Conservation (phyloP, 2,888 invertebrate species). For the Caenorhabditis zanzibari region DNA sequence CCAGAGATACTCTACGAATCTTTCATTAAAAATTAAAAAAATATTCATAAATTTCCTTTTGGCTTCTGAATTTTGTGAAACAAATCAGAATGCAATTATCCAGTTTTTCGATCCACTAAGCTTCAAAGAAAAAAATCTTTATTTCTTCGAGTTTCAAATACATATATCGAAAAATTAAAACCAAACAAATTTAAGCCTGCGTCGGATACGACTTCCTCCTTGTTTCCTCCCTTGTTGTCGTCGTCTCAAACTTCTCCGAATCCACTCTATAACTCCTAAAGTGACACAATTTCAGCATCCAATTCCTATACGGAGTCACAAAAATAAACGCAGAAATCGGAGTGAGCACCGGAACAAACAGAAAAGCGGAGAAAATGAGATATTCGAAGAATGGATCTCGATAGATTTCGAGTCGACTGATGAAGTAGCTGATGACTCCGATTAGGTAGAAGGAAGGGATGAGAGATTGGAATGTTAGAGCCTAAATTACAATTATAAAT, state of each 20-base stretch:
- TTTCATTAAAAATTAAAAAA: too few species aligned
- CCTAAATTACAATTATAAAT: neutral
- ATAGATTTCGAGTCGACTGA: conserved; percentile 42
- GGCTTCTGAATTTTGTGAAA: too few species aligned
- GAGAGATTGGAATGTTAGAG: conserved; percentile 43
- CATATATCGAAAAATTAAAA: too few species aligned
- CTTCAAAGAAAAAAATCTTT: too few species aligned
- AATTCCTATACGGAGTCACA: conserved; percentile 34
- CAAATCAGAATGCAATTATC: too few species aligned
- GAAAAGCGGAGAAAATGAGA: conserved; percentile 31
- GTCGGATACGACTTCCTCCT: neutral
- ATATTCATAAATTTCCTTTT: too few species aligned
- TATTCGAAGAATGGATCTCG: conserved; percentile 46
- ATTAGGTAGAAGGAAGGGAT: conserved; percentile 48
- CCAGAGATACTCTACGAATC: too few species aligned
- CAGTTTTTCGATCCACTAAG: too few species aligned
- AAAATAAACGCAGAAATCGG: conserved; percentile 46
- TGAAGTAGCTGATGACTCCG: conserved; percentile 28
- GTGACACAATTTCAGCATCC: conserved; percentile 4
- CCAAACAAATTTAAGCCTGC: neutral
- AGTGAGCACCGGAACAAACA: conserved; percentile 47
- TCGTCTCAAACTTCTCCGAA: conserved; percentile 13
- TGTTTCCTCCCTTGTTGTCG: conserved; percentile 11
- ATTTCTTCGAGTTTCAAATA: too few species aligned
- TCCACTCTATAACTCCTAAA: conserved; percentile 8